A percentile compares a stretch with the other conserved stretches of the same genome.
These are phyloP conservation scores for Lordiphosa clarofinis DNA, from an alignment of 1,140 invertebrate genomes.

Conservation along the genomic window DNA sequence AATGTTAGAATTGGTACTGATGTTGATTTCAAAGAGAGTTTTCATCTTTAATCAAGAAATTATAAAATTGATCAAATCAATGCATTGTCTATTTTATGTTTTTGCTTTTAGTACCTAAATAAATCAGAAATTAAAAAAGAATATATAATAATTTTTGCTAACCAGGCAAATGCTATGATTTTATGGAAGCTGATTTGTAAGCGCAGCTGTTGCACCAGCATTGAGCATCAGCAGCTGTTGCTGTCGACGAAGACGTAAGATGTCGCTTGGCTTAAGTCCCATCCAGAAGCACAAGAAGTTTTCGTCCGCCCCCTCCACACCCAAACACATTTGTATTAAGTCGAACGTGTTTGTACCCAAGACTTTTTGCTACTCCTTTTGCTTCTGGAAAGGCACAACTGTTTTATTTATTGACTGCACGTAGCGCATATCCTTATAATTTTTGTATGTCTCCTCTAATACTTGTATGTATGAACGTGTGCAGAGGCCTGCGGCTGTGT, in stretches of 20 bases:
- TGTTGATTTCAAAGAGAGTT: too few species aligned
- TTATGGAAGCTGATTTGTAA: constrained; percentile 54
- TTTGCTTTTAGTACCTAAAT: too few species aligned
- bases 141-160: constrained; percentile 5
- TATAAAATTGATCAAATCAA: too few species aligned
- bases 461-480: constrained; percentile 20
- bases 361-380: constrained; percentile 12
- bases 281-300: constrained; percentile 19
- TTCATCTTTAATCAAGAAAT: too few species aligned
- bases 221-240: constrained; percentile 54
- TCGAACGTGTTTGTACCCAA: constrained; percentile 60
- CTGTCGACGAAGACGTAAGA: constrained; percentile 62
- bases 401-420: constrained; percentile 76
- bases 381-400: constrained; percentile 43
- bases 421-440: constrained; percentile 73
- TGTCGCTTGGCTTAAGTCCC: constrained; percentile 63
- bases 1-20: too few species aligned
- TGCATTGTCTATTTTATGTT: too few species aligned
- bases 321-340: constrained; percentile 70
- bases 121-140: too few species aligned
- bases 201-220: constrained; percentile 53
- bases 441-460: constrained; percentile 55
- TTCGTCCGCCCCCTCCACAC: constrained; percentile 7
- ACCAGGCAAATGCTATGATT: constrained; percentile 57
- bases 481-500: constrained; percentile 35